These are phyloP conservation scores for Meloidogyne floridensis DNA, from an alignment of 1,140 invertebrate species.

Conservation along the genomic window DNA sequence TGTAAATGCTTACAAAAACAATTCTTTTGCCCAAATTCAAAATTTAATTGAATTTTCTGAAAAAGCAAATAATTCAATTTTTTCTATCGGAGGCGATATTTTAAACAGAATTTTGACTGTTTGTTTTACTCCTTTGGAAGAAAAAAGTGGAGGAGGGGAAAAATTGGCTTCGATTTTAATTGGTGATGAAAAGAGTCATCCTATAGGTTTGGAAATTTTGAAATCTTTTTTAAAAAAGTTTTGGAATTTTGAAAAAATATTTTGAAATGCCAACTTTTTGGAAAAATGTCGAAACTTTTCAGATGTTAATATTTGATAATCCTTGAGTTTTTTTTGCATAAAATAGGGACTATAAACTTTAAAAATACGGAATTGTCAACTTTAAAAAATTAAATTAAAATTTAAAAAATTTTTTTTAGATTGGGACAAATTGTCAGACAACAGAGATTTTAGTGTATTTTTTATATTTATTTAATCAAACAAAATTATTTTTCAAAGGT, in stretches of 20 bases:
- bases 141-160: not conserved
- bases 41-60: constrained; percentile 42
- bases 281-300: too few relatives aligned
- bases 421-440: constrained; percentile 34
- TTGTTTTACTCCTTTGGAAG: constrained; percentile 22
- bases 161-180: constrained; percentile 15
- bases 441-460: constrained; percentile 34
- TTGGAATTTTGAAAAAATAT: not conserved
- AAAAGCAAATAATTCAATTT: constrained; percentile 26
- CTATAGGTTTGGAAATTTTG: not conserved
- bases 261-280: not conserved
- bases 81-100: not conserved
- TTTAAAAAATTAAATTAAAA: not conserved
- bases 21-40: constrained; percentile 36
- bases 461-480: not conserved
- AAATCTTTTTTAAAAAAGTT: not conserved
- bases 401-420: constrained; percentile 30
- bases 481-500: not conserved
- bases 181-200: not conserved
- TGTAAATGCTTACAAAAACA: constrained; percentile 45
- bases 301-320: too few relatives aligned
- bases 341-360: too few relatives aligned
- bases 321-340: too few relatives aligned
- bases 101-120: constrained; percentile 2
- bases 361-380: too few relatives aligned